A percentile compares a stretch with the other conserved stretches of the same genome.
phyloP scores from a whole-genome alignment of 2,113 vertebrate species.

The Hemicordylus capensis region DNA sequence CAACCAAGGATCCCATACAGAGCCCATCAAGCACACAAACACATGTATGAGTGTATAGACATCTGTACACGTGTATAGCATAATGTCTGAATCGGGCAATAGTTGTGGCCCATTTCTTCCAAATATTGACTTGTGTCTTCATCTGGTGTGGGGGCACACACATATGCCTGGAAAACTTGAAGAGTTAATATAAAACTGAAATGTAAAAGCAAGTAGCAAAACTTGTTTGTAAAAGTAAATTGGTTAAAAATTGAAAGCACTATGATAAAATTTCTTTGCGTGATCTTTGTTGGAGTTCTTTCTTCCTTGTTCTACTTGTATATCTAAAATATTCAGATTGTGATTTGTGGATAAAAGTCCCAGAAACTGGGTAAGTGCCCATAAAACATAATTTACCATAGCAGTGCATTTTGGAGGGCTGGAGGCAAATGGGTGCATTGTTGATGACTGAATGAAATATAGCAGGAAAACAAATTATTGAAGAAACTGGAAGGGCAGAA shows the following conservation, averaged over 20 bases:
- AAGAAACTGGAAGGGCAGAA: not conserved
- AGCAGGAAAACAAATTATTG: not conserved
- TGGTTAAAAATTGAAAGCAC: conserved; percentile 33
- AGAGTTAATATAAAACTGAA: conserved; percentile 26
- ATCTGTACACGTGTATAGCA: too few relatives aligned
- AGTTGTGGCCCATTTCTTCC: too few relatives aligned
- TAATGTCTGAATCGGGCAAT: too few relatives aligned
- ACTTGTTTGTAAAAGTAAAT: conserved; percentile 35
- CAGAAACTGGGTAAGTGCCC: conserved; percentile 5
- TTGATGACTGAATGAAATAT: conserved; percentile 20
- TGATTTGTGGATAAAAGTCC: conserved; percentile 27
- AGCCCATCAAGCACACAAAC: too few relatives aligned
- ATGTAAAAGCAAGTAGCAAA: conserved; percentile 30
- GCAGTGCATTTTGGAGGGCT: conserved; percentile 1
- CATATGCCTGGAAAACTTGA: too few relatives aligned
- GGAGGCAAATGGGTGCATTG: conserved; percentile 11
- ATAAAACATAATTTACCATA: conserved; percentile 26
- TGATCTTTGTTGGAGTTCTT: conserved; percentile 1
- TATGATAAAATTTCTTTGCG: not conserved
- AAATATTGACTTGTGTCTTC: too few relatives aligned
- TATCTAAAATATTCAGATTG: not conserved
- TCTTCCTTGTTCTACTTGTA: not conserved
- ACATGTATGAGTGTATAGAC: too few relatives aligned
- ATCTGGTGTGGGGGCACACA: too few relatives aligned
- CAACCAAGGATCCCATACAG: too few relatives aligned